A percentile compares a stretch with the other conserved stretches of the same genome.
Conservation (phyloP, 1,140 invertebrate species). For the Zaprionus camerounensis region DNA sequence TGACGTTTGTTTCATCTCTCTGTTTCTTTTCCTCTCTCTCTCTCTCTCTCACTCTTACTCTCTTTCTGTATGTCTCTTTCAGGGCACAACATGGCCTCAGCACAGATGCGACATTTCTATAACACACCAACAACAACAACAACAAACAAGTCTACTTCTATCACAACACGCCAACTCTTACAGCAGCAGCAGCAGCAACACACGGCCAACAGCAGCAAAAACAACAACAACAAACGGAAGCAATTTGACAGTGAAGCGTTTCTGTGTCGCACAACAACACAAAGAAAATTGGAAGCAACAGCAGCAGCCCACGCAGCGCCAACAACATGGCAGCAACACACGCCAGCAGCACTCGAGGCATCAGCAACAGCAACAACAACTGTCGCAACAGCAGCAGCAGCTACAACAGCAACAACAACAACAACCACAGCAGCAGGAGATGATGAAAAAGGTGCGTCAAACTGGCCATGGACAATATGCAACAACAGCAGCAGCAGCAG, state of each 20-base stretch:
- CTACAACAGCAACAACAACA: constrained; percentile 27
- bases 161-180: constrained; percentile 68
- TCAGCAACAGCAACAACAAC: constrained; percentile 13
- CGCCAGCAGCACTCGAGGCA: constrained; percentile 40
- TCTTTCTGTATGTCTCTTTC: constrained; percentile 30
- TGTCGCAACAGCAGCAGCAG: constrained; percentile 15
- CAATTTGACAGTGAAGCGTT: constrained; percentile 67
- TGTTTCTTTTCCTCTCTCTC: constrained; percentile 25
- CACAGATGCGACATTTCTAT: constrained; percentile 84
- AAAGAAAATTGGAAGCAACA: constrained; percentile 60
- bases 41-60: constrained; percentile 20
- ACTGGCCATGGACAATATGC: constrained; percentile 66
- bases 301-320: constrained; percentile 18
- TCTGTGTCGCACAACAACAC: constrained; percentile 67
- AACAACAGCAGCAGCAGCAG: constrained; percentile 29
- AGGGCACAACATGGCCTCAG: constrained; percentile 84
- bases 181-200: constrained; percentile 60
- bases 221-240: constrained; percentile 52
- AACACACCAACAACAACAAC: constrained; percentile 71
- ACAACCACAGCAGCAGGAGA: constrained; percentile 54
- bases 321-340: constrained; percentile 58
- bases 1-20: constrained; percentile 51
- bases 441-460: constrained; percentile 60
- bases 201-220: constrained; percentile 51
- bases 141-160: constrained; percentile 62